Evolutionary conservation across 1,140 invertebrate genomes (phyloP), one percentile per base, ranked within the genome.

Genomic region (Drosophila tristis): DNA sequence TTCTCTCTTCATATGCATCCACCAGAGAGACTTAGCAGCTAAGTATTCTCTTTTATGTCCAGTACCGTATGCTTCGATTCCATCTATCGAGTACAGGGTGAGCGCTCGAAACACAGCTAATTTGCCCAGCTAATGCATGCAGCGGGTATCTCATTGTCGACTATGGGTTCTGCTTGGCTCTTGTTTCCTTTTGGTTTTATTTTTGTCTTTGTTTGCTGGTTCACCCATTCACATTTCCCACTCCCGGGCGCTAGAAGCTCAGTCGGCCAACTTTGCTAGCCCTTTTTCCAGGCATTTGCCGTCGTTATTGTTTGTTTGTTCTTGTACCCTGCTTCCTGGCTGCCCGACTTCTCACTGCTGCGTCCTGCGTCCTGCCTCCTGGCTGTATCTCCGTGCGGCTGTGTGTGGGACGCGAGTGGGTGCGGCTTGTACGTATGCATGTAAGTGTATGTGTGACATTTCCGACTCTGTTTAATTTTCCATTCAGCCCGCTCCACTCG

Each of bases 241-340:
- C 60, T 62, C 42, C 79, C 57, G 31, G 39, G 29, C 73, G 47
- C 42, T 35, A n/a, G 44, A 42, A 43, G 15, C 64, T 55, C 68
- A 49, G 74, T 72, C 58, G 58, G 58, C 25, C 68, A 86, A 86
- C 82, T 87, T 82, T 87, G 65, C 78, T 79, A 87, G 84, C 82
- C 84, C 82, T 86, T 87, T 87, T 87, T 89, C 86, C 80, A 68
- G 65, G 64, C 82, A 86, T 86, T 89, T 87, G 79, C 72, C 64
- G 72, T 79, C 78, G 82, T 89, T 87, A 87, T 89, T 87, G 84
- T 87, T 87, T 87, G 82, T 87, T 87, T 87, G 82, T 89, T 70
- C 64, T 68, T 70, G 64, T 57, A 57, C 35, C 64, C 45, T 42
- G 45, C 44, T 49, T 64, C 9, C 9, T n/a, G 23, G 23, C 23